Base-by-base conservation (phyloP, 2,797 vertebrate species). In the Sebastes alutus region DNA sequence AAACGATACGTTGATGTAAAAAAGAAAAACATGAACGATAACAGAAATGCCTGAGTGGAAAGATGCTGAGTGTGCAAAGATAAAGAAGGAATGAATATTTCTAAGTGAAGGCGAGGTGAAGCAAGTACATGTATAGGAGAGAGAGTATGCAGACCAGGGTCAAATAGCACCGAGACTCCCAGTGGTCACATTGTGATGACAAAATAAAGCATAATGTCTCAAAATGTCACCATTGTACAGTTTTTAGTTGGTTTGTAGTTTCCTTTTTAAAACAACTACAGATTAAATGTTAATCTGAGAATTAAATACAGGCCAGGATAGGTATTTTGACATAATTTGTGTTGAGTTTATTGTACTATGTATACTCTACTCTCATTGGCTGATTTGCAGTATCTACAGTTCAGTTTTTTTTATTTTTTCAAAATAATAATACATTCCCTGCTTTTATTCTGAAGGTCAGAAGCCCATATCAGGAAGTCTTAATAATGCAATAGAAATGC, bases 131-230 rank as follows among this genome's bases (percentile, higher is more conserved):
- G 54, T 69, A 46, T 3, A 20, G 32, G 54, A 42, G 22, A 8
- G 22, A 72, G 10, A 67, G 32, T 14, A 32, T n/a, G 20, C 10
- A 63, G 73, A 89, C 89, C 83, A 63, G 35, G 80, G 85, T 87
- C 85, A 90, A 87, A 84, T 77, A 18, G n/a, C 5, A 38, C 13
- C 62, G 75, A 58, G 62, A 65, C 35, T 13, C 38, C 59, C 25
- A 54, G 67, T 82, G 63, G 66, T 73, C 63, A 75, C 23, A 71
- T 0, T 49, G 5, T 20, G 18, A n/a, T 4, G 6, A 20, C 29
- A 29, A n/a, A 58, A 49, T 23, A 11, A 46, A 46, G 4, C 11
- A 9, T 7, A 4, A 1, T 3, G 7, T 49, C 22, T 16, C 4
- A 5, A 63, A 59, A 70, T 42, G 13, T 7, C 2, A 9, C 20